phyloP scores from a whole-genome alignment of 2,888 invertebrate species.

The Brachypalpus laphriformis region DNA sequence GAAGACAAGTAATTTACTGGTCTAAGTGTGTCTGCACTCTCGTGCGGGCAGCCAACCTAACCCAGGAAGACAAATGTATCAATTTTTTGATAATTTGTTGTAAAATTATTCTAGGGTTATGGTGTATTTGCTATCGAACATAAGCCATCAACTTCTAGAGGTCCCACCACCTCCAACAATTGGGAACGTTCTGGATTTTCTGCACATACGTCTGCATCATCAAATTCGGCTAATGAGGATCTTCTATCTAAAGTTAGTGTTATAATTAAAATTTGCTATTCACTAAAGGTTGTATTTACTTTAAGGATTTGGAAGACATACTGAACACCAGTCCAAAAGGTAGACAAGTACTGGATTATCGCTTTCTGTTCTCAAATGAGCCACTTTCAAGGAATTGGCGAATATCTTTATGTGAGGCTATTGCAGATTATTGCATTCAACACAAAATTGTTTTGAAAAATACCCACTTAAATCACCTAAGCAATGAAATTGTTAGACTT shows the following conservation, averaged over 20 bases:
- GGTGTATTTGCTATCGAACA: not conserved
- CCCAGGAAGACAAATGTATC: too few species aligned
- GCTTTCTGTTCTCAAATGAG: not conserved
- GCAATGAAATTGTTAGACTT: not conserved
- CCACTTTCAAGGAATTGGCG: not conserved
- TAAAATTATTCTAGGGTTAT: not conserved
- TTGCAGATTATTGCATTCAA: not conserved
- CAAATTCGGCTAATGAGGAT: not conserved
- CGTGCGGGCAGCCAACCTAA: too few species aligned
- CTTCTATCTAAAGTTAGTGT: not conserved
- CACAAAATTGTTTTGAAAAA: not conserved
- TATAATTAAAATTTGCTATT: not conserved
- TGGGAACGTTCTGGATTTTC: not conserved
- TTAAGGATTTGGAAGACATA: not conserved
- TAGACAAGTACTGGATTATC: not conserved
- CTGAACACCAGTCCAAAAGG: not conserved
- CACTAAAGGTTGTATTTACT: not conserved
- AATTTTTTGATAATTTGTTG: too few species aligned
- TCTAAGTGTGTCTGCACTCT: too few species aligned
- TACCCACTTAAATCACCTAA: not conserved
- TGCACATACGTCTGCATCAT: not conserved
- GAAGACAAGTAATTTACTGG: too few species aligned
- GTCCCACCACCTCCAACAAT: not conserved
- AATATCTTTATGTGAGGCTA: not conserved
- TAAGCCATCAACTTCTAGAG: not conserved